Percentiles rank a stretch among this genome's conserved stretches.
phyloP scores from a whole-genome alignment of 2,888 invertebrate genomes.

The Ophion ventricosus region DNA sequence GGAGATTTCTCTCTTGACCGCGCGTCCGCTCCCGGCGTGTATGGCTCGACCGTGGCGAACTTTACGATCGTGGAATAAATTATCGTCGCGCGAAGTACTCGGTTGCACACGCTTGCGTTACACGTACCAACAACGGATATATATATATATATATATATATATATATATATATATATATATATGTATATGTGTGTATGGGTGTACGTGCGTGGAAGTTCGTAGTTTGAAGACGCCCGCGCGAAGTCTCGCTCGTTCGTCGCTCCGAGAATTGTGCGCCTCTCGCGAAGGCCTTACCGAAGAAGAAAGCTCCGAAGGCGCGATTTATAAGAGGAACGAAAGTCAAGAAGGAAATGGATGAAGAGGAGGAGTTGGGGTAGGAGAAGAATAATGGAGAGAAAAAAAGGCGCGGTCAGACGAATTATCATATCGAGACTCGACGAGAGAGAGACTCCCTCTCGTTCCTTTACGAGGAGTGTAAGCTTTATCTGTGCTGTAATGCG shows the following conservation, averaged over 20 bases:
- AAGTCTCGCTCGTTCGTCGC: constrained; percentile 45
- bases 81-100: constrained; percentile 70
- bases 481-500: neutral
- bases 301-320: constrained; percentile 39
- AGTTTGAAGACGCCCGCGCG: constrained; percentile 53
- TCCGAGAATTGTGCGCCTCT: neutral
- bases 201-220: constrained; percentile 29
- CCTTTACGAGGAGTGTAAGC: neutral
- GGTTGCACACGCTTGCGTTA: constrained; percentile 61
- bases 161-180: neutral
- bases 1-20: constrained; percentile 27
- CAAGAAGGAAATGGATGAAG: neutral
- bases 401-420: constrained; percentile 55
- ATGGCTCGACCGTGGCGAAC: constrained; percentile 61
- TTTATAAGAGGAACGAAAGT: constrained; percentile 51
- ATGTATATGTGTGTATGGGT: constrained; percentile 26
- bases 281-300: constrained; percentile 2
- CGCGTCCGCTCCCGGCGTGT: constrained; percentile 16
- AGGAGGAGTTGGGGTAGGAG: neutral
- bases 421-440: constrained; percentile 56
- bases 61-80: constrained; percentile 77
- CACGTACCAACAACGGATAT: constrained; percentile 5
- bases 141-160: constrained; percentile 5
- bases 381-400: constrained; percentile 14
- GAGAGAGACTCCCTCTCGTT: constrained; percentile 1